Conservation (phyloP, 2,797 vertebrate species). For the Poecile montanus region DNA sequence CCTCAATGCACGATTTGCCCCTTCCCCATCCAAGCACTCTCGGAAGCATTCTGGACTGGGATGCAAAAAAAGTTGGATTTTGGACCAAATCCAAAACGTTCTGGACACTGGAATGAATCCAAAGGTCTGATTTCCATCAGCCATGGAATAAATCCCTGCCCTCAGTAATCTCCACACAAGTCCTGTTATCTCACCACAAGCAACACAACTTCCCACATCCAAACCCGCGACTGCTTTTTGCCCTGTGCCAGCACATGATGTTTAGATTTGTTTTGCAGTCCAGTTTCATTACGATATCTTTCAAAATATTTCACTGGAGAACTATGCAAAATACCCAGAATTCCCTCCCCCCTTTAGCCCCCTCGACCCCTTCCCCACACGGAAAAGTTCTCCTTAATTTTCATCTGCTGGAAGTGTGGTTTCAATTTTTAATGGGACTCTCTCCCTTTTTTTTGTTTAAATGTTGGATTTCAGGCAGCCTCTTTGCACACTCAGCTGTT, state of each 20-base stretch:
- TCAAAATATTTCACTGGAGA: not conserved
- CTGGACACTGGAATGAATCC: not conserved
- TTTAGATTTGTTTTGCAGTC: slow-evolving; percentile 35
- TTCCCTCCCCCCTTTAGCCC: not conserved
- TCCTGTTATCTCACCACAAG: slow-evolving; percentile 8
- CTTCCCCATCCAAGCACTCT: not conserved
- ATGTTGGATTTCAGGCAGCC: not conserved
- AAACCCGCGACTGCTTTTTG: not conserved
- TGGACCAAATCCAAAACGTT: not conserved
- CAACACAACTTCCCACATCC: not conserved
- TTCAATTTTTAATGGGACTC: slow-evolving; percentile 2
- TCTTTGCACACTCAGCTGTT: not conserved
- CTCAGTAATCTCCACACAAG: not conserved
- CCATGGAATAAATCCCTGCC: not conserved
- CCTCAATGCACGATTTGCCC: not conserved
- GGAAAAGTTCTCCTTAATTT: not conserved
- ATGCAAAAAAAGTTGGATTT: not conserved
- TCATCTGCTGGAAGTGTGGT: not conserved
- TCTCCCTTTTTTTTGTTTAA: not conserved
- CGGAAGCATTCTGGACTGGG: not conserved
- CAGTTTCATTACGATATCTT: not conserved
- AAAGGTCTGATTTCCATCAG: slow-evolving; percentile 13
- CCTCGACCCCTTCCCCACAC: fast-evolving
- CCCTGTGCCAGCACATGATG: not conserved
- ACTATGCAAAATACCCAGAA: not conserved